Evolutionary conservation across 2,888 invertebrate species (phyloP).

Genomic region (Andrena dorsata): DNA sequence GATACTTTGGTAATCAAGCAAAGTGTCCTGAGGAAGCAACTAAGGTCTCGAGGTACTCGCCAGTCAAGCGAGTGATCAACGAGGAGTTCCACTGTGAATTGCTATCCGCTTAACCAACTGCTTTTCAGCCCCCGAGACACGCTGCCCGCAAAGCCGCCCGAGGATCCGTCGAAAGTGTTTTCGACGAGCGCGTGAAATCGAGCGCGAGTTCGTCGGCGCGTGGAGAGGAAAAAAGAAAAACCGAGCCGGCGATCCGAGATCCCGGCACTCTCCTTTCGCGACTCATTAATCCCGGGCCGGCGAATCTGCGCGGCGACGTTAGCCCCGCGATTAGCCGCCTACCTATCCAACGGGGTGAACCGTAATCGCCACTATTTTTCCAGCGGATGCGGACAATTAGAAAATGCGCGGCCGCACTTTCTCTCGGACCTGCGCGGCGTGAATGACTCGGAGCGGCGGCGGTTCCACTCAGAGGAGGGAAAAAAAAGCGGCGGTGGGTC

Average conservation of each 20-base stretch:
- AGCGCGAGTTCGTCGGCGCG: slow-evolving; percentile 31
- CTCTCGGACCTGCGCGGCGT: slow-evolving; percentile 63
- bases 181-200: slow-evolving; percentile 24
- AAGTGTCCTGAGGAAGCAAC: too few relatives aligned
- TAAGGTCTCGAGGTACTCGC: too few relatives aligned
- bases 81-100: too few relatives aligned
- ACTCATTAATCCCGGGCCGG: slow-evolving; percentile 50
- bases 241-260: slow-evolving; percentile 6
- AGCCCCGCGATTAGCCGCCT: slow-evolving; percentile 40
- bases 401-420: slow-evolving; percentile 81
- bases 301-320: slow-evolving; percentile 21
- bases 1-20: neutral
- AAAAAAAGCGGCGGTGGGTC: slow-evolving; percentile 27
- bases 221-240: slow-evolving; percentile 1
- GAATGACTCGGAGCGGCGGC: slow-evolving; percentile 2
- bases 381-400: slow-evolving; percentile 82
- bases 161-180: slow-evolving; percentile 36
- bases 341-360: slow-evolving; percentile 42
- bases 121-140: too few relatives aligned
- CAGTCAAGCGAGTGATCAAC: too few relatives aligned
- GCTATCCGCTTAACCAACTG: neutral
- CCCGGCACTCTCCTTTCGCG: slow-evolving; percentile 36
- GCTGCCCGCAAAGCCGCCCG: neutral
- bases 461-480: slow-evolving; percentile 14
- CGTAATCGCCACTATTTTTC: slow-evolving; percentile 73